A percentile compares a stretch with the other conserved stretches of the same genome.
phyloP scores from a whole-genome alignment of 2,888 invertebrate species.

The Acleris laterana region DNA sequence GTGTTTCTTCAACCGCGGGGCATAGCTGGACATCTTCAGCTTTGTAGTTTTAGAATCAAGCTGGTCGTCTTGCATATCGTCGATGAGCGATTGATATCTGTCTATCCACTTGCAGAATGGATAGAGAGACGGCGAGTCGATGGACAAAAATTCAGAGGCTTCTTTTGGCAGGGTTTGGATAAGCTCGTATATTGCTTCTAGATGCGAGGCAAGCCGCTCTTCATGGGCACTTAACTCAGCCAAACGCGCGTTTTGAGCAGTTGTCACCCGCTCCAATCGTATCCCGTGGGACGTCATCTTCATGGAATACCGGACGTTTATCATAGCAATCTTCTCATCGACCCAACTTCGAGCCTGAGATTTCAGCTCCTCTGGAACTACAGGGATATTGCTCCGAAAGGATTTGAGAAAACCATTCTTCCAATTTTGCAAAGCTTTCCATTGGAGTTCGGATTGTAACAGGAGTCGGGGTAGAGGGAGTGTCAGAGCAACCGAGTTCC shows the following conservation, averaged over 20 bases:
- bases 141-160: conserved; percentile 52
- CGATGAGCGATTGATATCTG: conserved; percentile 52
- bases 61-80: conserved; percentile 47
- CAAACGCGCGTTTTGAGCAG: conserved; percentile 55
- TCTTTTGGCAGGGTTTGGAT: conserved; percentile 54
- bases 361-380: conserved; percentile 59
- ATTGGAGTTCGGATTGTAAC: conserved; percentile 64
- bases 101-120: conserved; percentile 59
- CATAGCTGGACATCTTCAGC: conserved; percentile 68
- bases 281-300: conserved; percentile 67
- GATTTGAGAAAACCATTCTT: conserved; percentile 70
- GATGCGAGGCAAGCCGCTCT: conserved; percentile 60
- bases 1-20: conserved; percentile 57
- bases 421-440: conserved; percentile 62
- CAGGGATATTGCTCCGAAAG: conserved; percentile 57
- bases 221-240: conserved; percentile 63
- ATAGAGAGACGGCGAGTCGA: conserved; percentile 61
- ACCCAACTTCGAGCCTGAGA: conserved; percentile 64
- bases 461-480: conserved; percentile 55
- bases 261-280: conserved; percentile 62
- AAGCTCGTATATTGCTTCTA: conserved; percentile 59
- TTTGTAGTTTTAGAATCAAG: conserved; percentile 55
- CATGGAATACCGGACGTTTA: conserved; percentile 65
- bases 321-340: conserved; percentile 54
- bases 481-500: conserved; percentile 17